Percentiles rank a stretch among this genome's conserved stretches.
Conservation (phyloP, 2,113 vertebrate species). For the Urocolius indicus region DNA sequence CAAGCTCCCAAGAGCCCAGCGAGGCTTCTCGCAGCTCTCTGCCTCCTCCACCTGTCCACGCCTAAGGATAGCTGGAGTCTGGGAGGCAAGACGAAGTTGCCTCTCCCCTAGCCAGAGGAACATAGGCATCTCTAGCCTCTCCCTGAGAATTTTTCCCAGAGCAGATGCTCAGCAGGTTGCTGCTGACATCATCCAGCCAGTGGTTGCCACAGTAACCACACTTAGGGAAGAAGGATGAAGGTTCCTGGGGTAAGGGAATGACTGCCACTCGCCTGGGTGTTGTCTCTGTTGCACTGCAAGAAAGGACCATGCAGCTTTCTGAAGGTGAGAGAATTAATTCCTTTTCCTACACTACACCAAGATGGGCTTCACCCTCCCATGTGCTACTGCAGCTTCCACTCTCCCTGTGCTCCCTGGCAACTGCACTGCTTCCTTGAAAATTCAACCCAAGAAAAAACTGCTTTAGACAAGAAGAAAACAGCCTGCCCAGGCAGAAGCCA, state of each 20-base stretch:
- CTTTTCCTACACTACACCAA: background rate
- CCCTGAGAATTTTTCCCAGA: background rate
- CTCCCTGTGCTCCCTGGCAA: background rate
- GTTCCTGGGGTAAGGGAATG: background rate
- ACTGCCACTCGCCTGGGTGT: background rate
- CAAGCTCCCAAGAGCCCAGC: background rate
- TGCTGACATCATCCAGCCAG: background rate
- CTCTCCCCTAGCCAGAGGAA: background rate
- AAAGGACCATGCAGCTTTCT: background rate
- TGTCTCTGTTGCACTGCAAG: background rate
- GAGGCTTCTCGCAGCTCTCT: background rate
- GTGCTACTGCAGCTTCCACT: background rate
- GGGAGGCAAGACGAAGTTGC: background rate
- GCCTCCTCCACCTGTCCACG: background rate
- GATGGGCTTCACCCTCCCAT: background rate
- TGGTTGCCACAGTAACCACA: constrained; percentile 22
- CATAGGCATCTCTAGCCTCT: background rate
- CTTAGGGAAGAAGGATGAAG: background rate
- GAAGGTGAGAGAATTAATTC: background rate
- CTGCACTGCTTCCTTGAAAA: background rate
- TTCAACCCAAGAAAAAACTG: background rate
- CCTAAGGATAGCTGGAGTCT: background rate
- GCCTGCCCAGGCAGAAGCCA: background rate
- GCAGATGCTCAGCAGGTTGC: background rate
- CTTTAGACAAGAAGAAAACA: background rate